Evolutionary conservation across 2,888 invertebrate species (phyloP).

Genomic region (Pemphredon lugubris): DNA sequence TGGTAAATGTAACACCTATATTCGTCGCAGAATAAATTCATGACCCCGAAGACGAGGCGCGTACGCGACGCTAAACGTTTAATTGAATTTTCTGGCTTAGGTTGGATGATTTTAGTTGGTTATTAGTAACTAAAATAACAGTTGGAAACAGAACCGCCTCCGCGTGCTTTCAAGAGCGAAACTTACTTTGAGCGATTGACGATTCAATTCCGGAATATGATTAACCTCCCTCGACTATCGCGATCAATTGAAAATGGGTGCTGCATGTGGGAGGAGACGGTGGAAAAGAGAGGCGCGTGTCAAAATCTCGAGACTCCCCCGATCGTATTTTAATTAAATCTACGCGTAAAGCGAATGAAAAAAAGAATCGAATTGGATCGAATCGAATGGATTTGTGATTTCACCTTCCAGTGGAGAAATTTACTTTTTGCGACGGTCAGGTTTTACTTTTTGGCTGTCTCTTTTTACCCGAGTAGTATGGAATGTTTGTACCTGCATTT

Average conservation of each 20-base stretch:
- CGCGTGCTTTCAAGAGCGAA: not conserved
- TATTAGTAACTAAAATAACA: constrained; percentile 30
- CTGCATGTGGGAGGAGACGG: not conserved
- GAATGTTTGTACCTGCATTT: not conserved
- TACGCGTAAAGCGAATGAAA: too few relatives aligned
- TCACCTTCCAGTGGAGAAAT: too few relatives aligned
- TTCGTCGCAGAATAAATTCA: not conserved
- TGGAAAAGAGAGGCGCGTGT: too few relatives aligned
- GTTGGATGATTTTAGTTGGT: constrained; percentile 36
- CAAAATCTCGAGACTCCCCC: too few relatives aligned
- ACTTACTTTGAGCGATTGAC: constrained; percentile 26
- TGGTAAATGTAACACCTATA: not conserved
- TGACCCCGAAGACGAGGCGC: not conserved
- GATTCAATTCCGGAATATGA: constrained; percentile 41
- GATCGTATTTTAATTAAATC: too few relatives aligned
- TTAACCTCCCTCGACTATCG: constrained; percentile 19
- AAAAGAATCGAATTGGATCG: too few relatives aligned
- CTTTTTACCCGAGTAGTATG: too few relatives aligned
- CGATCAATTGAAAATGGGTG: not conserved
- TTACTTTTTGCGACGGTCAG: too few relatives aligned
- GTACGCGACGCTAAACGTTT: constrained; percentile 11
- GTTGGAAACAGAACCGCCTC: constrained; percentile 6
- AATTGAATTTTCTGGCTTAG: constrained; percentile 40
- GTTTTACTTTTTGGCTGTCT: too few relatives aligned
- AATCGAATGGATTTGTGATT: too few relatives aligned